Evolutionary conservation across 2,797 vertebrate species (phyloP), one percentile per base, ranked within the genome.

Genomic region (Gadopsis bispinosus): DNA sequence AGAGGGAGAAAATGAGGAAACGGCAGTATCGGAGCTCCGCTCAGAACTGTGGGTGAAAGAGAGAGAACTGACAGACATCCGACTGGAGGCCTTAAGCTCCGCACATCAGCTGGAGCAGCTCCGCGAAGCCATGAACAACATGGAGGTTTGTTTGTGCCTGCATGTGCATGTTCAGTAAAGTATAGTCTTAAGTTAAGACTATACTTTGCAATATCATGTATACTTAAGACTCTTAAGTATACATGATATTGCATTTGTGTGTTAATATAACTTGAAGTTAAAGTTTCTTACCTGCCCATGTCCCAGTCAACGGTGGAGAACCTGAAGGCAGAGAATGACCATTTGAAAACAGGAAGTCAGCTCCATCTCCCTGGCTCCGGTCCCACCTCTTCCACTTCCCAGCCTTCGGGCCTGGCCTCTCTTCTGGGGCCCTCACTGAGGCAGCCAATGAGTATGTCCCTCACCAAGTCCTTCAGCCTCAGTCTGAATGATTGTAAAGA

Each of bases 61-160:
- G 87, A 97, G 98, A 95, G 97, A 97, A 80, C 94, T 99, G 67
- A 99, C 98, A 0, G 98, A 99, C 75, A 99, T 99, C 84, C 96
- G 98, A 26, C 86, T 99, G 78, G 98, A 99, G 87, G 98, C 98
- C 20, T 95, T 99, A 66, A 99, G 94, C 93, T 99, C 98, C 0
- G 98, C 98, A 61, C 98, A 98, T 83, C 98, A 99, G 85, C 94
- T 99, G 58, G 98, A 98, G 90, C 97, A 99, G 90, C 96, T 99
- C 26, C 86, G 96, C 70, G 98, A 99, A 68, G 95, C 97, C 62
- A 99, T 99, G 98, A 97, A 99, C 92, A 97, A 93, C 83, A 99
- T 99, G 98, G 97, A 99, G 96, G 98, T 99, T 58, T 37, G 92
- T 87, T 79, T 77, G 26, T 45, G 11, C 5, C 12, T 39, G 9